Conservation (phyloP, 2,888 invertebrate genomes). For the Tetragonula carbonaria region DNA sequence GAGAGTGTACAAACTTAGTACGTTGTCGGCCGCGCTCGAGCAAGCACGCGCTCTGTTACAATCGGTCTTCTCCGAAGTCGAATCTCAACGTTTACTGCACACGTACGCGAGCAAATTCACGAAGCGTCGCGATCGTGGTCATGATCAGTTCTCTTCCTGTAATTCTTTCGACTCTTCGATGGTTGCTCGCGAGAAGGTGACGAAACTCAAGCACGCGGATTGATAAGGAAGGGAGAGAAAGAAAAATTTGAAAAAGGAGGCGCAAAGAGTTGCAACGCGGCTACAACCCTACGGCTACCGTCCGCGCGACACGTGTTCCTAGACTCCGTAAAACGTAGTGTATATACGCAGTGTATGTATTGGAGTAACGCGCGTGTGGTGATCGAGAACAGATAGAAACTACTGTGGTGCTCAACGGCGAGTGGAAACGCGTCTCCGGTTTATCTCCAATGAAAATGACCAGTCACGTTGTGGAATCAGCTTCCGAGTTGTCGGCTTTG, state of each 20-base stretch:
- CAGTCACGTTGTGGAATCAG: conserved; percentile 79
- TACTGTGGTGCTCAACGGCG: conserved; percentile 38
- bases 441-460: conserved; percentile 68
- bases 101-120: not conserved
- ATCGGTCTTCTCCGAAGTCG: not conserved
- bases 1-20: conserved; percentile 70
- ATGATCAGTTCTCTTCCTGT: not conserved
- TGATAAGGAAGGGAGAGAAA: not conserved
- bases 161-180: not conserved
- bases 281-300: not conserved
- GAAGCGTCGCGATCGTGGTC: not conserved
- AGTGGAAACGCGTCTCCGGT: conserved; percentile 12
- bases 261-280: not conserved
- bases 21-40: conserved; percentile 73
- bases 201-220: no score
- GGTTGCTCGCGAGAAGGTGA: not conserved
- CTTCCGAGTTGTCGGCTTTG: conserved; percentile 76
- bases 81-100: not conserved
- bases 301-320: conserved; percentile 36
- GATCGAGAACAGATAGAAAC: conserved; percentile 38
- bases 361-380: conserved; percentile 56
- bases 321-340: conserved; percentile 29
- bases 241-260: not conserved
- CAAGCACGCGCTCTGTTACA: conserved; percentile 17
- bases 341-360: not conserved